Base-by-base conservation (phyloP, 2,113 vertebrate genomes). In the Pagrus major region DNA sequence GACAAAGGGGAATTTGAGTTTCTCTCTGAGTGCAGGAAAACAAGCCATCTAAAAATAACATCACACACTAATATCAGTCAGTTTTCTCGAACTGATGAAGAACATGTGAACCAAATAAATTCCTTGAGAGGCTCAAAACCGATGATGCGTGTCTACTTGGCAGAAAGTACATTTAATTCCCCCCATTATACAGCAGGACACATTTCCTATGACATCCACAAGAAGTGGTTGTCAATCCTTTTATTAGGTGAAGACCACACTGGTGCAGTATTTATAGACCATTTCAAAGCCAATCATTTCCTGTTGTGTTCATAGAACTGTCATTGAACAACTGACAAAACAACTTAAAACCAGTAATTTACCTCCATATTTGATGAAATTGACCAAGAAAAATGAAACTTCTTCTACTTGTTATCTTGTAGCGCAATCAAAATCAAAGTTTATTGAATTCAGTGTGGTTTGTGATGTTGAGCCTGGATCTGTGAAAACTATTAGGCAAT, bases 171-270 rank as follows among this genome's bases (percentile, higher is more conserved):
- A 66, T 70, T 46, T 6, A 21, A 27, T 46, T 64, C 18, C 21
- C 46, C 21, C 6, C 18, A 21, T 63, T 39, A 58, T 20, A 37
- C 35, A 66, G 42, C 21, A 44, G 68, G 44, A 67, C 46, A 41
- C 47, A 39, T 49, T 63, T 69, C 31, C 31, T 5, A 20, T 51
- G 33, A 61, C 27, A 44, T 49, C 31, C 23, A 66, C n/a, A 76
- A 67, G 44, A 42, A 67, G 55, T 71, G 54, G 42, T 47, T 66
- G 18, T 71, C 51, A 66, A 21, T 73, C 47, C 21, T 68, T 37
- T 55, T 58, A 47, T 52, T 44, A 20, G 67, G n/a, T 52, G 41
- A n/a, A 51, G n/a, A 58, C 25, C 15, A 25, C 8, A 3, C 27
- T 59, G n/a, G 29, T 44, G 65, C 27, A 23, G n/a, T 49, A 56